Evolutionary conservation across 1,140 invertebrate genomes (phyloP), one percentile per base, ranked within the genome.

Genomic region (Aethina tumida): DNA sequence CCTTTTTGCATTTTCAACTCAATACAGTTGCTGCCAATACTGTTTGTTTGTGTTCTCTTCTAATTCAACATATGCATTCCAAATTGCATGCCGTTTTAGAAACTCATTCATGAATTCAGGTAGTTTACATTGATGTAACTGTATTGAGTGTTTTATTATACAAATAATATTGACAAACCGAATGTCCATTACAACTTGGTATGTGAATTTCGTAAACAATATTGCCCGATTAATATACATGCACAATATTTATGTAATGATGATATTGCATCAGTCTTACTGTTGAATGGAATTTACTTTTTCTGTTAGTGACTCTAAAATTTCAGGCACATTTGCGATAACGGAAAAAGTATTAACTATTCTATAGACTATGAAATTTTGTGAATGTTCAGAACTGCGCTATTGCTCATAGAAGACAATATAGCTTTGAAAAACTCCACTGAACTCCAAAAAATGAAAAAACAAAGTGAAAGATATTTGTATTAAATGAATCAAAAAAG

Each of bases 341-440:
- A n/a, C n/a, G n/a, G n/a, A n/a, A n/a, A n/a, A n/a, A n/a, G n/a
- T n/a, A n/a, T n/a, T n/a, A n/a, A n/a, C n/a, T n/a, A n/a, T n/a
- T n/a, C n/a, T n/a, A n/a, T n/a, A n/a, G n/a, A n/a, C n/a, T n/a
- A n/a, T 13, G 16, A 25, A 36, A 15, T 27, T 33, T 27, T n/a
- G 10, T n/a, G 4, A 18, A 25, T 31, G 17, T 30, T 20, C 20
- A 16, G 27, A 45, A 32, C 32, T 35, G 44, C 36, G 40, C 41
- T 47, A 25, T 46, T 50, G 44, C 43, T 50, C 44, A 50, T 50
- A 43, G 27, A 41, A 50, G 44, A 50, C 43, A 50, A 50, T 50
- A 50, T 47, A 50, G 44, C 41, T 35, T 39, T 29, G 26, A 38
- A 20, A 31, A 19, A 16, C n/a, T 32, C 33, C 29, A 13, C 35